These are phyloP conservation scores for Scaptomyza graminum DNA, from an alignment of 1,140 invertebrate species.

Conservation along the genomic window DNA sequence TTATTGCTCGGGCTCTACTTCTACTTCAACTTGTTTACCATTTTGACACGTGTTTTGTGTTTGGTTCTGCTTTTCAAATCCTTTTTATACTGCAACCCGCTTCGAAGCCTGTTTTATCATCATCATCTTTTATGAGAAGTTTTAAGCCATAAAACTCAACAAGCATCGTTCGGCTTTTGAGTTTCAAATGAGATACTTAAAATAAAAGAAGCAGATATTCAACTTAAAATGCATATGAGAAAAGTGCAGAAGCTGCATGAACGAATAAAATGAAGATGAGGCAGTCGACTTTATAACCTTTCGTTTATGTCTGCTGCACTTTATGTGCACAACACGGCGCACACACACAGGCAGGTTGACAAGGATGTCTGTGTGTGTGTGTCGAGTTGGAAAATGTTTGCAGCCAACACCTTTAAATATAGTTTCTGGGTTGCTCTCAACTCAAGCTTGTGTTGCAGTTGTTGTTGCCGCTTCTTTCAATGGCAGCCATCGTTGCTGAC, in stretches of 20 bases:
- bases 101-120: no score
- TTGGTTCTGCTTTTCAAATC: background rate
- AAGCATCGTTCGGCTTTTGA: slow-evolving; percentile 9
- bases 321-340: slow-evolving; percentile 59
- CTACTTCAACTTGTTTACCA: no score
- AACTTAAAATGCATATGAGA: background rate
- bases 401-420: slow-evolving; percentile 62
- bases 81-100: no score
- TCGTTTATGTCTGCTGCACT: slow-evolving; percentile 70
- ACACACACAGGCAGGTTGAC: slow-evolving; percentile 16
- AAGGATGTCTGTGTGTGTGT: slow-evolving; percentile 20
- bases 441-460: background rate
- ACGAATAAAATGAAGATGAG: slow-evolving; percentile 1
- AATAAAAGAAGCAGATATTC: slow-evolving; percentile 10
- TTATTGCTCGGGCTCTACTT: no score
- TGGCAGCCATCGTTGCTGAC: slow-evolving; percentile 69
- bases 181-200: slow-evolving; percentile 26
- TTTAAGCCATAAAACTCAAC: no score
- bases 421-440: slow-evolving; percentile 31
- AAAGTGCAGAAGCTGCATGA: background rate
- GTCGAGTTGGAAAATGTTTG: slow-evolving; percentile 68
- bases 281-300: slow-evolving; percentile 54
- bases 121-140: background rate
- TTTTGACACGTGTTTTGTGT: background rate
- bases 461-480: slow-evolving; percentile 39